Evolutionary conservation across 2,113 vertebrate genomes (phyloP).

Genomic region (Bufo gargarizans): DNA sequence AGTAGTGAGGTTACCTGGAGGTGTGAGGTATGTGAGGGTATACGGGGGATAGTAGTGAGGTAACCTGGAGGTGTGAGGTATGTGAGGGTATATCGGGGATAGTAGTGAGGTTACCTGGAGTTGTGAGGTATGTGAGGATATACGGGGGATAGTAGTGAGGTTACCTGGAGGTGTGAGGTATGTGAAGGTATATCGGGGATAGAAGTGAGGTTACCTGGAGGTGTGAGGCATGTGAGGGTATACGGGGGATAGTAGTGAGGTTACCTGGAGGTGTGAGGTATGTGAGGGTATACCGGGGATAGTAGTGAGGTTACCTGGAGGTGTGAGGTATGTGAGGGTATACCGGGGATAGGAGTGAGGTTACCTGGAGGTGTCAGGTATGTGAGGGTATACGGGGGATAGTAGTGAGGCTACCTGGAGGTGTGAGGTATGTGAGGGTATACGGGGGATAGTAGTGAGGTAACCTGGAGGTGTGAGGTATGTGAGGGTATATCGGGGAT

Average conservation of each 20-base stretch:
- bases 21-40: background rate
- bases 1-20: background rate
- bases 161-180: background rate
- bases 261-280: slow-evolving; percentile 62
- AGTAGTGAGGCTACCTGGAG: no score
- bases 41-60: background rate
- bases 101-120: slow-evolving; percentile 46
- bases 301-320: no score
- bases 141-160: background rate
- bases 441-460: no score
- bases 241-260: background rate
- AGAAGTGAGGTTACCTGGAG: background rate
- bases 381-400: no score
- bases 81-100: slow-evolving; percentile 33
- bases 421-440: no score
- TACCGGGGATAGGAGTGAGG: no score
- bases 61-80: slow-evolving; percentile 62
- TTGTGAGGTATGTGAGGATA: slow-evolving; percentile 65
- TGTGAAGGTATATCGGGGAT: background rate
- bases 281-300: no score
- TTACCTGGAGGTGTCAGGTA: no score
- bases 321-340: no score
- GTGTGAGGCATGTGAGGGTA: background rate
- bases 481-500: no score
- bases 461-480: no score